These are phyloP conservation scores for Metridium senile DNA, from an alignment of 92 coral and sea anemone genomes.

Conservation along the genomic window DNA sequence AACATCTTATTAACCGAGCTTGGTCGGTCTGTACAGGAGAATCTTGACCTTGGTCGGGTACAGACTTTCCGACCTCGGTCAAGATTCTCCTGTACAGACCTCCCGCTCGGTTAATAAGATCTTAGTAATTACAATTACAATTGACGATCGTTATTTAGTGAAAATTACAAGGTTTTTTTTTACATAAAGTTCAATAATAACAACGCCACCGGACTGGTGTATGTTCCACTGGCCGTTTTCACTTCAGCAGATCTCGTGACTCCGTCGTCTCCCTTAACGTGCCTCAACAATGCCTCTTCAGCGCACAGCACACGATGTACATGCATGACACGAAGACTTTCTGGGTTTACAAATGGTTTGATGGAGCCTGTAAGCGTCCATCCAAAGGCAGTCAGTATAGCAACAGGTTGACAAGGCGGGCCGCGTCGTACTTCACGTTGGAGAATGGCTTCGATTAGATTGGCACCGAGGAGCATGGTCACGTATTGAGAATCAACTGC, in stretches of 20 bases:
- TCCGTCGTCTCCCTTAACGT: conserved; percentile 47
- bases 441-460: conserved; percentile 43
- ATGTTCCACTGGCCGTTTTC: conserved; percentile 6
- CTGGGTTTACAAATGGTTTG: conserved; percentile 30
- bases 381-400: conserved; percentile 48
- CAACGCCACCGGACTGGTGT: conserved; percentile 12
- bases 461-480: conserved; percentile 50
- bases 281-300: conserved; percentile 37
- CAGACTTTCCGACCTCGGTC: no score
- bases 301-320: conserved; percentile 33
- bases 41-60: no score
- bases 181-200: no score
- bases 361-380: conserved; percentile 67
- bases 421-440: conserved; percentile 52
- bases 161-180: no score
- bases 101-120: no score
- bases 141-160: no score
- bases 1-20: no score
- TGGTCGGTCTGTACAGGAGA: no score
- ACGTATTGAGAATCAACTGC: conserved; percentile 44
- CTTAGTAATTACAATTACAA: no score
- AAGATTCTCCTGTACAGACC: no score
- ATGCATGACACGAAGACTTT: conserved; percentile 33
- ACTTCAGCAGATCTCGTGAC: conserved; percentile 21
- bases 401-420: conserved; percentile 38